Conservation (phyloP, 2,888 invertebrate species). For the Julus scandinavius region DNA sequence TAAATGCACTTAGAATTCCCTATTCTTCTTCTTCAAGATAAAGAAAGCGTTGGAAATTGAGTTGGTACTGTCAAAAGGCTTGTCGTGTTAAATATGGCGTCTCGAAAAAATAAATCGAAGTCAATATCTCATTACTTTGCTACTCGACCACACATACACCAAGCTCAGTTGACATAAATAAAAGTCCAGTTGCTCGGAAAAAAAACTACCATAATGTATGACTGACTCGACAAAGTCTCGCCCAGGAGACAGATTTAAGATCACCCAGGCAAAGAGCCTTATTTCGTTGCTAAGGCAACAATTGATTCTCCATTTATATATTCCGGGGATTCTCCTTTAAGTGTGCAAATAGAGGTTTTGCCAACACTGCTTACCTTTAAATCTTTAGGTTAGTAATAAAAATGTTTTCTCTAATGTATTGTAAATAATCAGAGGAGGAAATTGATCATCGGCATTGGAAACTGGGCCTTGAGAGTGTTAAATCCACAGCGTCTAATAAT, state of each 20-base stretch:
- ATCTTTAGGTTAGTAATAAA: conserved; percentile 33
- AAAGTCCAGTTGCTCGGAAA: conserved; percentile 10
- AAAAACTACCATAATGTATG: background rate
- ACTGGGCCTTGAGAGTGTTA: background rate
- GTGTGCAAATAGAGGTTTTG: conserved; percentile 35
- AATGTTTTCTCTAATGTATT: conserved; percentile 29
- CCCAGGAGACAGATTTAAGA: conserved; percentile 39
- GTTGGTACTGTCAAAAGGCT: background rate
- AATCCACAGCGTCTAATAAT: background rate
- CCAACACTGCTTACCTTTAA: conserved; percentile 24
- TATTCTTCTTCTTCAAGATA: background rate
- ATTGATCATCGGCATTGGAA: background rate
- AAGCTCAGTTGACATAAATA: background rate
- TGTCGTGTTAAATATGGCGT: background rate
- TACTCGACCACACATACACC: background rate
- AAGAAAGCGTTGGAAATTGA: background rate
- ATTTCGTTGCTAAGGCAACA: conserved; percentile 17
- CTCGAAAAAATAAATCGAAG: background rate
- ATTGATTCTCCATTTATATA: conserved; percentile 42
- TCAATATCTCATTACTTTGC: conserved; percentile 14
- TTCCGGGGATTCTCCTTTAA: conserved; percentile 39
- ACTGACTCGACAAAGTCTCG: background rate
- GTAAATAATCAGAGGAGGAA: conserved; percentile 24
- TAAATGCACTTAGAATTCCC: background rate
- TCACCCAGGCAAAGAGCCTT: conserved; percentile 35